Base-by-base conservation (phyloP, 2,888 invertebrate species). In the Mythimna vitellina region DNA sequence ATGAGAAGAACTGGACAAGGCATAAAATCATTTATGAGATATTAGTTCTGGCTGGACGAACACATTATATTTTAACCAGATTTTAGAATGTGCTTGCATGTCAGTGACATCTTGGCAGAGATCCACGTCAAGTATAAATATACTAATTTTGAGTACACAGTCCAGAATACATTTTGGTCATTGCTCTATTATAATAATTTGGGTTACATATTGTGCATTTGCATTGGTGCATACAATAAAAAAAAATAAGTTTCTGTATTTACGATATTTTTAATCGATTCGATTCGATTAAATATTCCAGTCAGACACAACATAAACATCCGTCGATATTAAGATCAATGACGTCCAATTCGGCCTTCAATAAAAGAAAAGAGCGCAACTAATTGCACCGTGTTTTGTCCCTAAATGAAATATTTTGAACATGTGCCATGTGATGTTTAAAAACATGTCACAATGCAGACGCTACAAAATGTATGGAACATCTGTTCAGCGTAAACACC, bases 81-180 rank as follows among this genome's bases (percentile, higher is more conserved):
- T 92, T 91, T 91, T 88, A 93, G 89, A 92, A 92, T 91, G 90
- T 89, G 84, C 80, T 84, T 90, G 92, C 87, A 94, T 94, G 95
- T 95, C 94, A 93, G 91, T 93, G 93, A 93, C 94, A 93, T 94
- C 91, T 95, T 96, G 96, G 96, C 96, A 95, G 84, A 84, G 89
- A 88, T 95, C 96, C 96, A 95, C 89, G 76, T 89, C 86, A 91
- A 91, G 91, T 94, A 94, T 96, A 95, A 94, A 95, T 96, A 94
- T 91, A 94, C 92, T 87, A 92, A 94, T 93, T 93, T 94, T 92
- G 88, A 90, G 90, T 92, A 90, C 93, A 92, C 92, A 88, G 92
- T 92, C 91, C 91, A 93, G 92, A 92, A 92, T 92, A 92, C 89
- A 90, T 90, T 93, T 92, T 94, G 92, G 91, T 92, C 90, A 94